Evolutionary conservation across 35 echinoderm and acorn worm genomes (phyloP), one percentile per base, ranked within the genome.

Genomic region (Eucidaris tribuloides): DNA sequence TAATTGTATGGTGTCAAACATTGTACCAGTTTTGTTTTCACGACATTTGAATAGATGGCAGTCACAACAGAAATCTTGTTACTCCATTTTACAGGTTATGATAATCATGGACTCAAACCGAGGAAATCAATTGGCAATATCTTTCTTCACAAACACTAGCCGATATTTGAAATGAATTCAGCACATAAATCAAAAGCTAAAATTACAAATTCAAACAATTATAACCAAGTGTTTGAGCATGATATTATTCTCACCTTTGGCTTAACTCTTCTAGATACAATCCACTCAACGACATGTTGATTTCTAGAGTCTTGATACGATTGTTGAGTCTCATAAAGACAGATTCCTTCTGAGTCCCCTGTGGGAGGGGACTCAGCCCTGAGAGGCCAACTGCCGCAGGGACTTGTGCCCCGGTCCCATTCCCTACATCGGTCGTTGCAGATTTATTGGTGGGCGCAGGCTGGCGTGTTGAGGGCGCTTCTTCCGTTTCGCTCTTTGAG

Each of bases 311-410:
- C 71, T 99, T 99, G 78, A 99, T 99, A 3, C 96, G 86, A 87
- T 99, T 99, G 49, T 99, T 99, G 3, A 99, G 84, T 62, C 96
- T 93, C 96, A 99, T 99, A 63, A 99, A 88, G 1, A 99, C 86
- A 6, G 96, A 93, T 25, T 99, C 96, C 56, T 99, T 99, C 44
- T 92, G 90, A 0, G 77, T 40, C 3, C 87, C 88, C 43, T 31
- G 55, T 14, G 38, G 29, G 38, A 54, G 42, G 15, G 13, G 42
- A 20, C 30, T 38, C 40, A 11, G 40, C 76, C 7, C 23, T 20
- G 44, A 68, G 36, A 43, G 43, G n/a, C 44, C 40, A 20, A 7
- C 22, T 43, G 31, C 79, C 30, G 7, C 76, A 56, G 78, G 62
- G 39, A 11, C 41, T 59, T 19, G 32, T 39, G 29, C 30, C 25